These are phyloP conservation scores for Cotesia congregata DNA, from an alignment of 2,888 invertebrate genomes.

Conservation along the genomic window DNA sequence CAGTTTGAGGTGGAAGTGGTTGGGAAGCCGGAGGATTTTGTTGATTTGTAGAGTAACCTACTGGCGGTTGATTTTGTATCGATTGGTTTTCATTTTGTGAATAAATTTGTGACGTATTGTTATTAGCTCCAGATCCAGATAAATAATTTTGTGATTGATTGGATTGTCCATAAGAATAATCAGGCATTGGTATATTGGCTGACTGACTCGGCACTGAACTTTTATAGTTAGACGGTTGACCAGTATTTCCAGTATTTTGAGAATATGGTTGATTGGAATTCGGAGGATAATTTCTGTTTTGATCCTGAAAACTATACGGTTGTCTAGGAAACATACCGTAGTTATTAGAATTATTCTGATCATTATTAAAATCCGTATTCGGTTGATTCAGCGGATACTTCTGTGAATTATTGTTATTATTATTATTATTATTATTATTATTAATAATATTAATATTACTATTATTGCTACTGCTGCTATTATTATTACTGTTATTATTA, in stretches of 20 bases:
- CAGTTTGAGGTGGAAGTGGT: slow-evolving; percentile 45
- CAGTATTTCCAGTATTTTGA: slow-evolving; percentile 33
- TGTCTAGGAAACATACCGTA: slow-evolving; percentile 61
- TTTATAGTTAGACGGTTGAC: slow-evolving; percentile 22
- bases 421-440: background rate
- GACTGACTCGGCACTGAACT: slow-evolving; percentile 55
- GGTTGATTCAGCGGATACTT: slow-evolving; percentile 45
- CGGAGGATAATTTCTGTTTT: slow-evolving; percentile 58
- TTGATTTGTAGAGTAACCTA: slow-evolving; percentile 54
- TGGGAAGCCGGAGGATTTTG: slow-evolving; percentile 50
- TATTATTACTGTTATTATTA: background rate
- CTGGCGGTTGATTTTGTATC: slow-evolving; percentile 51
- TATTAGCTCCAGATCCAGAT: slow-evolving; percentile 52
- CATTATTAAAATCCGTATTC: slow-evolving; percentile 56
- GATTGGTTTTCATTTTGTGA: slow-evolving; percentile 54
- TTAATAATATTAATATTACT: background rate
- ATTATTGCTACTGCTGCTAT: background rate
- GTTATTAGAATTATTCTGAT: slow-evolving; percentile 57
- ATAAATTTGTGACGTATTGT: slow-evolving; percentile 53
- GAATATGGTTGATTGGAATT: slow-evolving; percentile 58
- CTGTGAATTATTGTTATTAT: slow-evolving; percentile 30
- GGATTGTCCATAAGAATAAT: slow-evolving; percentile 58
- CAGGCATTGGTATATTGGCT: slow-evolving; percentile 55
- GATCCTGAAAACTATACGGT: slow-evolving; percentile 63
- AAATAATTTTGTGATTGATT: slow-evolving; percentile 59